Evolutionary conservation across 2,113 vertebrate species (phyloP), one percentile per base, ranked within the genome.

Genomic region (Atherinomorus stipes): DNA sequence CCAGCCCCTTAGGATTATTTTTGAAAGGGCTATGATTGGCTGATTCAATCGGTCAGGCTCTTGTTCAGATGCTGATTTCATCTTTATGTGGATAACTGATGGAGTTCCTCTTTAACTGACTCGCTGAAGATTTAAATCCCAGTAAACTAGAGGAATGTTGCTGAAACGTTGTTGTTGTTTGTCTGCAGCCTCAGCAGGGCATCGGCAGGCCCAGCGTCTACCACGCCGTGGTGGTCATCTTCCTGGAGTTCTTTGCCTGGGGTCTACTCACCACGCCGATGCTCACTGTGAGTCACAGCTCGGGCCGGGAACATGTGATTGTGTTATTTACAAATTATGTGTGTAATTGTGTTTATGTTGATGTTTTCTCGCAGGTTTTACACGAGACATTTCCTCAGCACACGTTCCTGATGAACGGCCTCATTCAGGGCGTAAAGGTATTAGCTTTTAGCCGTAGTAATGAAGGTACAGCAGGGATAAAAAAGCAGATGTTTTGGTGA

Each of bases 391-490:
- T 98, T 90, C 94, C 96, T 26, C 93, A 96, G 71, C 97, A 98
- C 83, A 99, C 96, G 0, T 99, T 99, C 91, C 92, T 99, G 84
- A 99, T 98, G 95, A 98, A 99, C 64, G 97, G 97, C 88, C 95
- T 99, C 72, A 97, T 98, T 93, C 97, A 98, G 90, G 97, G 97
- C 56, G 96, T 98, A 81, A 99, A 99, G 96, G 97, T 99, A 92
- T 94, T 93, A 74, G n/a, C 22, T 47, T 5, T 4, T 23, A 50
- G 15, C 38, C 12, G 31, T 50, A 19, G 9, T 23, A 0, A 11
- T n/a, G 51, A 18, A 25, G 8, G 16, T 18, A 31, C 15, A 37
- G 10, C 61, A 22, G 61, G 34, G 28, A 50, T 65, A 12, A 49
- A 11, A 37, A 38, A 34, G 9, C 38, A 11, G 38, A 40, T 40